Base-by-base conservation (phyloP, 2,113 vertebrate species). In the Microtus ochrogaster region DNA sequence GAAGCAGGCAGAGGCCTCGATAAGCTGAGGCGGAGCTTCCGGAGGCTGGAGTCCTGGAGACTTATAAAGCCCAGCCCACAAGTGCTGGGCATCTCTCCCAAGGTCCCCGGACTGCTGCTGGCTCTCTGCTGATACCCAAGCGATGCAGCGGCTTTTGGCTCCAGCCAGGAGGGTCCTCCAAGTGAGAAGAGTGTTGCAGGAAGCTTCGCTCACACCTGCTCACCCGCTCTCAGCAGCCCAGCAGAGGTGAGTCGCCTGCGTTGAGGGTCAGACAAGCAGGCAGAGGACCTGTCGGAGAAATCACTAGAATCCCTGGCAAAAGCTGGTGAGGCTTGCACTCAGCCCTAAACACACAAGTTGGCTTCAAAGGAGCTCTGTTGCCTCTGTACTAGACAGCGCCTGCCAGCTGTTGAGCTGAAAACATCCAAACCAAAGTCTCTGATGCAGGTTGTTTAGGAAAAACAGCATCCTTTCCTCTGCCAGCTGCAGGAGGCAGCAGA, bases 101-200 rank as follows among this genome's bases (percentile, higher is more conserved):
- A 36, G 36, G 33, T 8, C 92, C 90, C 55, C 63, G 0, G 8
- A 44, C 8, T 28, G 52, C 4, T 30, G 41, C 55, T 30, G 0
- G 12, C n/a, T 0, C 44, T 83, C 0, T 0, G 28, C 0, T 30
- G 3, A 33, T 70, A 68, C 81, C 76, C 47, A 36, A 47, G 4
- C 98, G 82, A 99, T 99, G 98, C 95, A 98, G 95, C 98, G 98
- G 28, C 97, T 98, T 58, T 55, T 98, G 2, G 52, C 97, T 73
- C 97, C 98, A 0, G 93, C 96, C 0, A 97, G 66, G 0, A 58
- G 78, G 47, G 97, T 96, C 91, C 95, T 97, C 85, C 97, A 93
- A 28, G 28, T 90, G 0, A 97, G 82, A 66, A 41, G 26, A 88
- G 85, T 22, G 9, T 28, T 1, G 0, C 92, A 52, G 1, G 97